Percentiles rank a stretch among this genome's conserved stretches.
phyloP scores from a whole-genome alignment of 2,888 invertebrate genomes.

The Trimorus sp. region DNA sequence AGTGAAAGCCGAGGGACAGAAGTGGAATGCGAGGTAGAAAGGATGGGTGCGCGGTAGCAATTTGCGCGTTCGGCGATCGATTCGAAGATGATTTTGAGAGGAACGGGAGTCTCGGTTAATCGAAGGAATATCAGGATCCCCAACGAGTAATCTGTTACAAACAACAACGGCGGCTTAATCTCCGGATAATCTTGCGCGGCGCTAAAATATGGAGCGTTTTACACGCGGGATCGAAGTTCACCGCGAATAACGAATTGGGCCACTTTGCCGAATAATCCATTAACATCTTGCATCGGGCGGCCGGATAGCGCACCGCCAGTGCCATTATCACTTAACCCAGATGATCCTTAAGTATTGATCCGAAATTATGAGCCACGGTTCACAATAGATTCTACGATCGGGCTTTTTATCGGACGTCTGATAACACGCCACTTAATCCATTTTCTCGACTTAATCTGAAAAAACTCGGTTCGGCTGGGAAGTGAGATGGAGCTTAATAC shows the following conservation, averaged over 20 bases:
- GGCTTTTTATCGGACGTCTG: constrained; percentile 23
- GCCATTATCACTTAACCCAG: constrained; percentile 43
- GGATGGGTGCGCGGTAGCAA: too few relatives aligned
- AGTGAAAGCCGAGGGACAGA: too few relatives aligned
- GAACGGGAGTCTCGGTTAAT: not conserved
- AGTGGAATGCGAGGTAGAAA: too few relatives aligned
- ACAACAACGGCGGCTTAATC: constrained; percentile 28
- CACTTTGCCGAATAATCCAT: constrained; percentile 38
- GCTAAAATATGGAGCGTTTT: constrained; percentile 30
- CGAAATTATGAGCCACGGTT: constrained; percentile 37
- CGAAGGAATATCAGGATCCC: constrained; percentile 35
- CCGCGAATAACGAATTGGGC: constrained; percentile 28
- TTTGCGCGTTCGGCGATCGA: too few relatives aligned
- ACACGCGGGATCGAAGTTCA: not conserved
- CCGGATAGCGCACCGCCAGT: constrained; percentile 23
- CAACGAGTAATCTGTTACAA: constrained; percentile 19
- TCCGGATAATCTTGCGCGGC: constrained; percentile 15
- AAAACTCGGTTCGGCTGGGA: constrained; percentile 3
- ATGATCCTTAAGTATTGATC: constrained; percentile 50
- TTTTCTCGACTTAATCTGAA: constrained; percentile 12
- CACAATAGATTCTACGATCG: constrained; percentile 17
- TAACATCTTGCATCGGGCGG: constrained; percentile 27
- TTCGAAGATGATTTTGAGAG: too few relatives aligned
- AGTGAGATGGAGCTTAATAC: not conserved
- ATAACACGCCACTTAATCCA: constrained; percentile 19